Base-by-base conservation (phyloP, 2,888 invertebrate genomes). In the Eristalis tenax region DNA sequence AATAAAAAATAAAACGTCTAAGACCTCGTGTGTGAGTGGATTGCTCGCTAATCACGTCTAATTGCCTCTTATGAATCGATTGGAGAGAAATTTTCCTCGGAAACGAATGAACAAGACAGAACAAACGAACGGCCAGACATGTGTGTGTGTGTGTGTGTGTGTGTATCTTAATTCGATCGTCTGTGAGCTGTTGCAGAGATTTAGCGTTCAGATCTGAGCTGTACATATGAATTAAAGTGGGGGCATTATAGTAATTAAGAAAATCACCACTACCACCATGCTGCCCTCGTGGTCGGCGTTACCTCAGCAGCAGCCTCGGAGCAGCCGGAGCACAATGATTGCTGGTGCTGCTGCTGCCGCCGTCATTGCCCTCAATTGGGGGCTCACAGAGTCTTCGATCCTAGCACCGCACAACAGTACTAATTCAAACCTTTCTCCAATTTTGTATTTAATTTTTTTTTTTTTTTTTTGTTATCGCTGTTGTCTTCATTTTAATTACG, bases 191-290 rank as follows among this genome's bases (percentile, higher is more conserved):
- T 15, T 2, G 15, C 40, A 1, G 4, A 43, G 40, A 43, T 13
- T 43, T 43, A 56, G 64, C 77, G 28, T 28, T 57, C 43, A 26
- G 70, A 63, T 70, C 64, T 4, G 64, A 0, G 11, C 71, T 61
- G 65, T 70, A 84, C 84, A 23, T 80, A 80, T 40, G 32, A 81
- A 84, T 84, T 80, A 81, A 84, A 76, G 69, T 68, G 71, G 57
- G 77, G 71, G 81, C 84, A 81, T 85, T 85, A 85, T 85, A 85
- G 84, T 85, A 85, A 85, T 85, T 85, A 85, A 85, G 81, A 81
- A 85, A 85, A 85, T 85, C 64, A 65, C 38, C 64, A 22, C 38
- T 32, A 63, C n/a, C 63, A 26, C 26, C 28, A 15, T 15, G 68
- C 10, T 26, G 23, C 64, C 57, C 15, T 63, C 50, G 35, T 13